Percentiles rank a stretch among this genome's conserved stretches.
Conservation (phyloP, 2,113 vertebrate genomes). For the Gadus chalcogrammus region DNA sequence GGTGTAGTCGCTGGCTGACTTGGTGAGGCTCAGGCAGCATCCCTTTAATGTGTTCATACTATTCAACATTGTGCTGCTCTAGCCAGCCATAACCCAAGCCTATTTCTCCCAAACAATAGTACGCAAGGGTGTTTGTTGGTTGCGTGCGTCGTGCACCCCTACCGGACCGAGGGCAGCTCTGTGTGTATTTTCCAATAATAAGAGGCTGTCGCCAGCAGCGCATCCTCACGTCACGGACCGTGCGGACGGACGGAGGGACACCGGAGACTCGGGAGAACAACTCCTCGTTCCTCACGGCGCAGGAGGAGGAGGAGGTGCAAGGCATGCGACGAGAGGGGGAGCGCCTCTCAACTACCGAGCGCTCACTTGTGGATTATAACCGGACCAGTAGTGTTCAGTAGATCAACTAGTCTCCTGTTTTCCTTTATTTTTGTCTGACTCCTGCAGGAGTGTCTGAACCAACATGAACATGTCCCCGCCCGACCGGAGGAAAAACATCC, state of each 20-base stretch:
- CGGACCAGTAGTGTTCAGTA: constrained; percentile 7
- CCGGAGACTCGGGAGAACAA: too few relatives aligned
- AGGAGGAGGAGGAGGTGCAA: too few relatives aligned
- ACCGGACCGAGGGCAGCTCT: too few relatives aligned
- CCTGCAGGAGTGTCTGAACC: constrained; percentile 42
- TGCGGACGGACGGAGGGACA: too few relatives aligned
- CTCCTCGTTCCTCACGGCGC: too few relatives aligned
- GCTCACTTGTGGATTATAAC: constrained; percentile 49
- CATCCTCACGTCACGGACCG: too few relatives aligned
- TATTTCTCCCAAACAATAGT: background rate
- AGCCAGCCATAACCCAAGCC: constrained; percentile 18
- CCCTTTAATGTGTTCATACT: constrained; percentile 24
- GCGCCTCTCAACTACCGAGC: background rate
- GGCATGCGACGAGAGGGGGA: too few relatives aligned
- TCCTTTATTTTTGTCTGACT: background rate
- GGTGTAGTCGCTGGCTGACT: background rate
- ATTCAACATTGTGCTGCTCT: background rate
- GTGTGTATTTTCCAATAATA: too few relatives aligned
- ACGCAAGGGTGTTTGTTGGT: too few relatives aligned
- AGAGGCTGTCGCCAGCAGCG: too few relatives aligned
- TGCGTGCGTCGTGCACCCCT: too few relatives aligned
- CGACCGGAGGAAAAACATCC: constrained; percentile 72
- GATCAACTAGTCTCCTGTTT: background rate
- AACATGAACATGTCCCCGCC: constrained; percentile 74
- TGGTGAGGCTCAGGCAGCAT: constrained; percentile 9